Conservation (phyloP, 2,888 invertebrate species). For the Andrena dorsata region DNA sequence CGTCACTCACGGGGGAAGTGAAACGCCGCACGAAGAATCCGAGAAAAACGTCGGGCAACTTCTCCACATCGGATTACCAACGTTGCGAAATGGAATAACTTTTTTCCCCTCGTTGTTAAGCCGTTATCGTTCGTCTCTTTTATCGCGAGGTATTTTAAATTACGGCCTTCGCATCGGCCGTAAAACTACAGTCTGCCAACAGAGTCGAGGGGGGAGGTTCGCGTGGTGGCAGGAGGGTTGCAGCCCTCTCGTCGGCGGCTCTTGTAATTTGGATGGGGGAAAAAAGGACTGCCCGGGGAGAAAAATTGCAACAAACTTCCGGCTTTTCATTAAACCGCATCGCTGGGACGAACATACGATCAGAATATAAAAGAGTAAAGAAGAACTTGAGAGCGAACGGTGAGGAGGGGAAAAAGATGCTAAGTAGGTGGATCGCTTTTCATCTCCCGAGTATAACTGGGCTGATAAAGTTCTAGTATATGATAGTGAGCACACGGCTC, state of each 20-base stretch:
- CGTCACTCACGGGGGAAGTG: constrained; percentile 24
- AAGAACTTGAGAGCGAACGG: neutral
- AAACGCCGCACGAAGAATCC: constrained; percentile 20
- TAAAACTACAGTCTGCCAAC: constrained; percentile 58
- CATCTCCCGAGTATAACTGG: neutral
- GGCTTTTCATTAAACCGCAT: constrained; percentile 47
- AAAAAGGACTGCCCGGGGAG: constrained; percentile 12
- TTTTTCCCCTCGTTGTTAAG: constrained; percentile 49
- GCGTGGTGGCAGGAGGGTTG: neutral
- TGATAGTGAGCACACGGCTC: neutral
- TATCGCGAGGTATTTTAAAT: constrained; percentile 64
- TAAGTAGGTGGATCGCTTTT: neutral
- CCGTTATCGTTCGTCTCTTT: constrained; percentile 62
- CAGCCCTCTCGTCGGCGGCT: constrained; percentile 18
- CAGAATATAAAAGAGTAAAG: constrained; percentile 8
- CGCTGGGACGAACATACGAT: constrained; percentile 19
- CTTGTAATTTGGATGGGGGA: constrained; percentile 49
- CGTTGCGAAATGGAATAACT: constrained; percentile 56
- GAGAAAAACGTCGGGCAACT: constrained; percentile 35
- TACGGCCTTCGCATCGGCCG: constrained; percentile 57
- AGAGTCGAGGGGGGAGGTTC: neutral
- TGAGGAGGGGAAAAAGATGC: neutral
- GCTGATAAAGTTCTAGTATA: constrained; percentile 5
- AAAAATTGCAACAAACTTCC: constrained; percentile 54
- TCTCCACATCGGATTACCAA: constrained; percentile 54